Evolutionary conservation across 2,888 invertebrate genomes (phyloP).

Genomic region (Nebria brevicollis): DNA sequence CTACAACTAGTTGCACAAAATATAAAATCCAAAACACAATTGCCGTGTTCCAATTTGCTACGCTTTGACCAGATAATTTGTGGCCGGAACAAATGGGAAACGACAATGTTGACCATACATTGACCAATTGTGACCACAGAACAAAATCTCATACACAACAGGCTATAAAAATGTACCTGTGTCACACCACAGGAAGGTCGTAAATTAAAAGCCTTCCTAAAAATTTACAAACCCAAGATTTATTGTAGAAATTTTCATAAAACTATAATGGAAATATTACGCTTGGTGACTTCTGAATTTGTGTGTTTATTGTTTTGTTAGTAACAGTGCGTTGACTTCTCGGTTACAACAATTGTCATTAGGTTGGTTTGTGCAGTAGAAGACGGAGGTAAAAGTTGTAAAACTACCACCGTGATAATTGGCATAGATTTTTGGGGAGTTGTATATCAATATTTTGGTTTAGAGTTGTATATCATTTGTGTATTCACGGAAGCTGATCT

Average conservation of each 20-base stretch:
- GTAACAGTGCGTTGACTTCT: neutral
- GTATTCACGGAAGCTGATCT: too few species aligned
- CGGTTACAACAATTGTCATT: neutral
- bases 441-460: neutral
- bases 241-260: slow-evolving; percentile 27
- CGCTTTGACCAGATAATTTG: slow-evolving; percentile 3
- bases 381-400: neutral
- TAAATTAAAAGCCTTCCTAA: neutral
- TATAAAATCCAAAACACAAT: neutral
- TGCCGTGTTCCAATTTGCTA: slow-evolving; percentile 5
- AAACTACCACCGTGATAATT: slow-evolving; percentile 36
- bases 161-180: slow-evolving; percentile 24
- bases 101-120: slow-evolving; percentile 33
- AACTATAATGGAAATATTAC: slow-evolving; percentile 37
- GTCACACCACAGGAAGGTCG: neutral
- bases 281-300: slow-evolving; percentile 30
- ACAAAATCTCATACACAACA: slow-evolving; percentile 24
- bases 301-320: neutral
- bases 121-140: slow-evolving; percentile 31
- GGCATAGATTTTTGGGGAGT: slow-evolving; percentile 30
- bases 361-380: neutral
- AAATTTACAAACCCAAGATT: neutral
- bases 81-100: slow-evolving; percentile 17
- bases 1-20: neutral
- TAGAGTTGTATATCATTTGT: too few species aligned